Evolutionary conservation across 2,888 invertebrate species (phyloP).

Genomic region (Torymus aiolomorphi): DNA sequence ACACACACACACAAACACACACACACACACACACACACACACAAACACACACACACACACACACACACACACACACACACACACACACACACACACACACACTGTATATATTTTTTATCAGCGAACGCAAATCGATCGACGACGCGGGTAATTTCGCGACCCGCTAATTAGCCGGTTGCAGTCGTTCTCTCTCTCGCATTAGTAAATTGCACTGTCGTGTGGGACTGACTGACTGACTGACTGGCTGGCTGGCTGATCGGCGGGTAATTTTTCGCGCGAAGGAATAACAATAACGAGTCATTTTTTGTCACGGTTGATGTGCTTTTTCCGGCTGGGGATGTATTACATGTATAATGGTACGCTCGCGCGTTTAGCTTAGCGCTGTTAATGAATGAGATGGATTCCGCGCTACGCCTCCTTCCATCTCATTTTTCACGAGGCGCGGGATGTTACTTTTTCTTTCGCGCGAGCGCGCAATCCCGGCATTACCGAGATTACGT

Average conservation of each 20-base stretch:
- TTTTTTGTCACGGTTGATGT: background rate
- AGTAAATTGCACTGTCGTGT: conserved; percentile 62
- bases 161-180: conserved; percentile 27
- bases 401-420: conserved; percentile 13
- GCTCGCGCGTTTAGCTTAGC: background rate
- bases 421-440: conserved; percentile 26
- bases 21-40: too few relatives aligned
- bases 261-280: background rate
- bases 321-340: background rate
- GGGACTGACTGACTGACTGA: conserved; percentile 60
- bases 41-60: too few relatives aligned
- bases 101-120: background rate
- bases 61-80: too few relatives aligned
- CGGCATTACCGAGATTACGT: conserved; percentile 45
- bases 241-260: conserved; percentile 56
- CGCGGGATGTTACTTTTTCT: background rate
- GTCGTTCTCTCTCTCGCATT: conserved; percentile 53
- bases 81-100: too few relatives aligned
- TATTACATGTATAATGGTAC: background rate
- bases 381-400: conserved; percentile 48
- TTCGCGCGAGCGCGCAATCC: background rate
- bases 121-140: conserved; percentile 30
- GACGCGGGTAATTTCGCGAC: conserved; percentile 39
- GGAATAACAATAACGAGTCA: background rate
- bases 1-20: too few relatives aligned